Percentiles rank a stretch among this genome's conserved stretches.
Evolutionary conservation across 2,797 vertebrate genomes (phyloP).

Genomic region (Lateolabrax maculatus): DNA sequence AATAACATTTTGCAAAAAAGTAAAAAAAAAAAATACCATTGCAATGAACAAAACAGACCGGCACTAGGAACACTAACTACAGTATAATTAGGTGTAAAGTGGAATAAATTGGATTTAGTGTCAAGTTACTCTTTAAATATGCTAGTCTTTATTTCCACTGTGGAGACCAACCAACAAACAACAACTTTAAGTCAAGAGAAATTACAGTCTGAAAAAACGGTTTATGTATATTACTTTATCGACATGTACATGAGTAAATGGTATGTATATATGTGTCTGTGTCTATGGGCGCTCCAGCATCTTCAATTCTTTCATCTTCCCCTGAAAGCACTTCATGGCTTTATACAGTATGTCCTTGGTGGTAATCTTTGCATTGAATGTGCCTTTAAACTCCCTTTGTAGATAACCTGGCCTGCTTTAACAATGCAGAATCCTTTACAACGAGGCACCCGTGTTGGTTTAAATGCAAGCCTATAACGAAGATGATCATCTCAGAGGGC

Average conservation of each 20-base stretch:
- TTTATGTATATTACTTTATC: background rate
- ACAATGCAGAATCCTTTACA: conserved; percentile 29
- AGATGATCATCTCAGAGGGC: conserved; percentile 57
- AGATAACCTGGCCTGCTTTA: conserved; percentile 44
- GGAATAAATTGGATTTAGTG: background rate
- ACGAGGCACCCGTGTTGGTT: too few species aligned
- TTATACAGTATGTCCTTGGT: conserved; percentile 15
- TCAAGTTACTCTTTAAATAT: background rate
- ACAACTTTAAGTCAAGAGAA: background rate
- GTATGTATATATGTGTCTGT: background rate
- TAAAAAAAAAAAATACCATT: background rate
- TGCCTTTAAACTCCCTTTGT: conserved; percentile 44
- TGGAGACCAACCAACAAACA: background rate
- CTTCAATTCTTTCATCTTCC: conserved; percentile 10
- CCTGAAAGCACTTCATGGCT: conserved; percentile 53
- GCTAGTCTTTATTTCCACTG: background rate
- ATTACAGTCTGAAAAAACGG: background rate
- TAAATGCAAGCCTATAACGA: conserved; percentile 51
- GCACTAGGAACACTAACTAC: background rate
- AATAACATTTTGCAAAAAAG: background rate
- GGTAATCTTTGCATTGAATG: conserved; percentile 55
- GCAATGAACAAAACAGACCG: background rate
- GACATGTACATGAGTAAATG: background rate
- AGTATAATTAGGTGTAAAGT: background rate
- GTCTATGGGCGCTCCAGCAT: background rate